Evolutionary conservation across 1,140 invertebrate species (phyloP).

Genomic region (Ips typographus): DNA sequence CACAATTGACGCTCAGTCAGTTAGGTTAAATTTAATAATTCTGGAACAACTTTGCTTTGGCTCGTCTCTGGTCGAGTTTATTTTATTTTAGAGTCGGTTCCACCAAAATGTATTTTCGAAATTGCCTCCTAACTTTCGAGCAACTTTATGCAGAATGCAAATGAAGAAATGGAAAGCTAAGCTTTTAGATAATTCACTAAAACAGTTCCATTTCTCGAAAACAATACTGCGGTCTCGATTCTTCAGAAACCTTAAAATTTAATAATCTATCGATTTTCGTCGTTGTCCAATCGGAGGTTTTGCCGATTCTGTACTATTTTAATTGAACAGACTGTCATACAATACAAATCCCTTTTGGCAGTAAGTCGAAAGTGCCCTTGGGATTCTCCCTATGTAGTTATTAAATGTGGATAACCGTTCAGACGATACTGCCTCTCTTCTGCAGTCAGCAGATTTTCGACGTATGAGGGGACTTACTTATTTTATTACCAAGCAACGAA

Average conservation of each 20-base stretch:
- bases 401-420: conserved; percentile 16
- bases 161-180: too few species aligned
- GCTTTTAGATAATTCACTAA: too few species aligned
- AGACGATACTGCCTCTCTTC: conserved; percentile 2
- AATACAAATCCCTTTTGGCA: conserved; percentile 13
- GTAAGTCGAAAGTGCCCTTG: conserved; percentile 20
- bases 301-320: conserved; percentile 6
- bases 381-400: conserved; percentile 19
- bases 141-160: too few species aligned
- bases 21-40: conserved; percentile 26
- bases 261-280: too few species aligned
- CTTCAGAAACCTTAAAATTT: too few species aligned
- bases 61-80: background rate
- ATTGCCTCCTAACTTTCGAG: too few species aligned
- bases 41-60: conserved; percentile 8
- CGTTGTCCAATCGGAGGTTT: too few species aligned
- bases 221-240: too few species aligned
- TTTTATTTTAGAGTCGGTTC: too few species aligned
- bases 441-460: conserved; percentile 14
- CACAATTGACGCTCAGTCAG: conserved; percentile 21
- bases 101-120: too few species aligned
- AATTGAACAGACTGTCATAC: conserved; percentile 21
- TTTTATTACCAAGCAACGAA: background rate
- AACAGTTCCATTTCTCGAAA: too few species aligned
- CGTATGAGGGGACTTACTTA: conserved; percentile 7